Percentiles rank a stretch among this genome's conserved stretches.
phyloP scores from a whole-genome alignment of 2,113 vertebrate species.

The Fregetta grallaria region DNA sequence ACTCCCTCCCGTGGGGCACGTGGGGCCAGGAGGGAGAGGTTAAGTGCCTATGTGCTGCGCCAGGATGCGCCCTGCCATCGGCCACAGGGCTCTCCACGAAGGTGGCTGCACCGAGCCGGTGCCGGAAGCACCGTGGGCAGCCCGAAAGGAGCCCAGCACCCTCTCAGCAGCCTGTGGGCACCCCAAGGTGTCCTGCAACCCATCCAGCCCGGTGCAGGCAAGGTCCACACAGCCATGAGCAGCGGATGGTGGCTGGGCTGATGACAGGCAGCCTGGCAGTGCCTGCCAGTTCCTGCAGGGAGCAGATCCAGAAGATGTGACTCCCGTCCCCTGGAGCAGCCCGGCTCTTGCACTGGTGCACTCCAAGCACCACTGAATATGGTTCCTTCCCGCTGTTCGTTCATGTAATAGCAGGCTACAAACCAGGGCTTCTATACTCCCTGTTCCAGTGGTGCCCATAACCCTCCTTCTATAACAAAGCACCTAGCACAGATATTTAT shows the following conservation, averaged over 20 bases:
- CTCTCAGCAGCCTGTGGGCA: not conserved
- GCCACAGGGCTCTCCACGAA: not conserved
- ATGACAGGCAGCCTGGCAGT: not conserved
- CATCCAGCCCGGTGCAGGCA: not conserved
- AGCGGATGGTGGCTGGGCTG: not conserved
- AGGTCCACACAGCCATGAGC: rapidly evolving
- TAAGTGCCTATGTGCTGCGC: rapidly evolving
- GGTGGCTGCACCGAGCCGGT: not conserved
- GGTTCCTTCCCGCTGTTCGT: not conserved
- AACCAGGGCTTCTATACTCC: not conserved
- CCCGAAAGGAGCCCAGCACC: not conserved
- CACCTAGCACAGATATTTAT: constrained; percentile 17
- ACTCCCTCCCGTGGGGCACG: not conserved
- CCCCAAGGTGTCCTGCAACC: not conserved
- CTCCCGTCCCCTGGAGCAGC: rapidly evolving
- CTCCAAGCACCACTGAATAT: not conserved
- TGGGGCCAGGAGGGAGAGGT: not conserved
- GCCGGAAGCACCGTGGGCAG: not conserved
- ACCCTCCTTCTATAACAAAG: not conserved
- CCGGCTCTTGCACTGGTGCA: rapidly evolving
- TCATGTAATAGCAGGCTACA: not conserved
- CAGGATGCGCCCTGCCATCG: rapidly evolving
- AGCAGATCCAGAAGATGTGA: not conserved
- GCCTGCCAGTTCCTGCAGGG: not conserved
- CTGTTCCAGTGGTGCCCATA: not conserved